Base-by-base conservation (phyloP, 2,888 invertebrate species). In the Idaea biselata region DNA sequence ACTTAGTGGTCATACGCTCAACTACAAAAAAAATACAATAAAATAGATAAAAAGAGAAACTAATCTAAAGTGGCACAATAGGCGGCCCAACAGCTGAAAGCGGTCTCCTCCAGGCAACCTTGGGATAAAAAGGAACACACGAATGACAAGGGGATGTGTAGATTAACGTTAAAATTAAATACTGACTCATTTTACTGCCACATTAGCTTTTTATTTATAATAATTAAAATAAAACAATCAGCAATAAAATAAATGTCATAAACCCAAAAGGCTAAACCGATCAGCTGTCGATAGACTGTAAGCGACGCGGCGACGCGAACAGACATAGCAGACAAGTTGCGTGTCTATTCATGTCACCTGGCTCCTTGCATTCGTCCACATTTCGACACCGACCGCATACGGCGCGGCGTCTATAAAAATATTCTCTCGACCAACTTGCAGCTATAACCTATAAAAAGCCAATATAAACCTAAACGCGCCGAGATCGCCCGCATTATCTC, bases 401-500 rank as follows among this genome's bases (percentile, higher is more conserved):
- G 82, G 80, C 80, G 79, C n/a, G 78, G 79, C 79, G 73, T 78
- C 74, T 80, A 78, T 82, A 78, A 84, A 80, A 84, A 82, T 86
- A 84, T 84, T 83, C 80, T 78, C 80, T 81, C 75, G 82, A 80
- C 81, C 80, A 78, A 82, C 78, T 81, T 78, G 78, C 74, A 73
- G 79, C 84, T 84, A 87, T 88, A 90, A 73, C 78, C 84, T 84
- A 87, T 88, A 90, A 89, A 91, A 91, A 91, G 88, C 88, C 84
- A 91, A 90, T 90, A 89, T 91, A 88, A 91, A 89, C 91, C 90
- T 91, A 91, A 92, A 88, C 84, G 90, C 85, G 81, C 78, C 78
- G 88, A 91, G 91, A 92, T 91, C 90, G 91, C 82, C 82, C 88
- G 91, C 87, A 93, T 93, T 93, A 93, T 91, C 93, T 91, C 86